These are phyloP conservation scores for Ahaetulla prasina DNA, from an alignment of 2,113 vertebrate genomes.

Conservation along the genomic window DNA sequence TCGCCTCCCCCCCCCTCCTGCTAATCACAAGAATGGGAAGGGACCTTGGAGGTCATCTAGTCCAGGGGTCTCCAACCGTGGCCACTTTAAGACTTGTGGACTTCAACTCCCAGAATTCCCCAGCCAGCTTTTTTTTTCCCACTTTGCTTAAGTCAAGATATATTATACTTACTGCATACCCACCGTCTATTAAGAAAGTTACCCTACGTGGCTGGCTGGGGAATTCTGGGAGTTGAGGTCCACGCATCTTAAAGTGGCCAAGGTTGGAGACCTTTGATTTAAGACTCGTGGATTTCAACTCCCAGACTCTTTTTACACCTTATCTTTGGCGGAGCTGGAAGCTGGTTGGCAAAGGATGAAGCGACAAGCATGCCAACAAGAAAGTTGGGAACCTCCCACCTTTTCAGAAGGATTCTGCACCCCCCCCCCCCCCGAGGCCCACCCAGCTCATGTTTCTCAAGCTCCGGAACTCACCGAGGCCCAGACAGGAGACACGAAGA, in stretches of 20 bases:
- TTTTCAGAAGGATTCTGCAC: not conserved
- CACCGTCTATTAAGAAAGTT: too few relatives aligned
- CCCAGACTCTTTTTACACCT: not conserved
- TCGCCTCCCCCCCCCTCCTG: too few relatives aligned
- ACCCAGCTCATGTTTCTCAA: not conserved
- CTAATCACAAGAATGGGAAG: not conserved
- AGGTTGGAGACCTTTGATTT: too few relatives aligned
- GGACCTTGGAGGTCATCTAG: not conserved
- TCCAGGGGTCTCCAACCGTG: too few relatives aligned
- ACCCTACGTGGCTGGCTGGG: not conserved
- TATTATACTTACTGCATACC: too few relatives aligned
- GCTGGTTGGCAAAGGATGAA: not conserved
- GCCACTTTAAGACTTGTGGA: too few relatives aligned
- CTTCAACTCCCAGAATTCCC: too few relatives aligned
- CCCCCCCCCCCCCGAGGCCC: too few relatives aligned
- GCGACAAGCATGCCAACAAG: not conserved
- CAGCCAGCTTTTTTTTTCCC: too few relatives aligned
- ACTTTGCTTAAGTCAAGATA: too few relatives aligned
- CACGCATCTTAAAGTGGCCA: too few relatives aligned
- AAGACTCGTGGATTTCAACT: too few relatives aligned
- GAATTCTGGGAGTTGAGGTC: not conserved
- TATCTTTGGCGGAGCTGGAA: not conserved
- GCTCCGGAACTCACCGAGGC: slow-evolving; percentile 60
- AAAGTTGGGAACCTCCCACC: not conserved
- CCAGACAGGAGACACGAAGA: slow-evolving; percentile 66